A percentile compares a stretch with the other conserved stretches of the same genome.
Conservation (phyloP, 2,113 vertebrate genomes). For the Platysteira castanea region DNA sequence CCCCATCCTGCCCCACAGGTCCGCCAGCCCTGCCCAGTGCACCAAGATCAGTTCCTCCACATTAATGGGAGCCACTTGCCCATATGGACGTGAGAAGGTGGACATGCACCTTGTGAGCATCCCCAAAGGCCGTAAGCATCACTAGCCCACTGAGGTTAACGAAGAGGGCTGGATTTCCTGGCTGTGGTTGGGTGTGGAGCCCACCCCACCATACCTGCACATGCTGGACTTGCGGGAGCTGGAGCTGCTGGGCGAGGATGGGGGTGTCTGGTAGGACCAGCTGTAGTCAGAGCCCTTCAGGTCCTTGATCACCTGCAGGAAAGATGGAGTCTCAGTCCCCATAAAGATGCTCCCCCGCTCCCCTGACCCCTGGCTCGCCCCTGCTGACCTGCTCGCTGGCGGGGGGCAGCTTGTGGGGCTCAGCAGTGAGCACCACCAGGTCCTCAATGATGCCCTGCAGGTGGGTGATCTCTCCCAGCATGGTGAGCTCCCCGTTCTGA, state of each 20-base stretch:
- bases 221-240: conserved; percentile 96
- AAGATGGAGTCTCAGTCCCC: not conserved
- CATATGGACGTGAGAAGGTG: not conserved
- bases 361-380: accelerated
- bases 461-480: conserved; percentile 97
- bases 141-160: not conserved
- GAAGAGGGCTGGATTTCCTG: not conserved
- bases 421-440: conserved; percentile 86
- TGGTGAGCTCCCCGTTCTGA: conserved; percentile 92
- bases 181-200: not conserved
- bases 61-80: not conserved
- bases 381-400: conserved; percentile 91
- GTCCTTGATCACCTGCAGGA: conserved; percentile 90
- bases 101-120: not conserved
- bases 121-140: not conserved
- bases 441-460: conserved; percentile 97
- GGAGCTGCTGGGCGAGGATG: conserved; percentile 91
- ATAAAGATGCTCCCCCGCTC: accelerated
- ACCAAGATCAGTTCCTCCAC: accelerated
- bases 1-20: not conserved
- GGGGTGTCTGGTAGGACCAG: conserved; percentile 98
- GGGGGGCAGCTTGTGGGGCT: conserved; percentile 93
- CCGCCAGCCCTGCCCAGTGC: accelerated
- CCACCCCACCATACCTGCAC: conserved; percentile 82
- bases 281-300: conserved; percentile 96